Percentiles rank a stretch among this genome's conserved stretches.
phyloP scores from a whole-genome alignment of 1,140 invertebrate genomes.

The Habropoda laboriosa region DNA sequence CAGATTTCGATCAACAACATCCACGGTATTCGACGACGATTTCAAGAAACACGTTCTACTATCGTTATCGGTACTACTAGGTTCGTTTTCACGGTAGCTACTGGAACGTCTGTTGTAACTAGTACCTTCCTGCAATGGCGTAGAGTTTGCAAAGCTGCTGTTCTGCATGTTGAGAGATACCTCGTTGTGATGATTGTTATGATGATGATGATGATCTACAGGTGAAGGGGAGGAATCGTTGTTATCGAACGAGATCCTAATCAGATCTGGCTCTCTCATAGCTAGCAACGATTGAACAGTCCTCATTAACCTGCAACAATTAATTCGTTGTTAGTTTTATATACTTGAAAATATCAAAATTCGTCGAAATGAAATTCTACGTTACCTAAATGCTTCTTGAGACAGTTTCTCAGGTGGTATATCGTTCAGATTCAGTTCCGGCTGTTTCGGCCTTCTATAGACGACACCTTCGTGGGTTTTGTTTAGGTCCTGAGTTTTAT shows the following conservation, averaged over 20 bases:
- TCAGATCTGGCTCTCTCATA: constrained; percentile 85
- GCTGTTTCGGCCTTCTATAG: constrained; percentile 71
- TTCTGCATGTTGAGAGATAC: constrained; percentile 56
- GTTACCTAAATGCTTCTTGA: constrained; percentile 85
- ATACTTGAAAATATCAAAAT: too few species aligned
- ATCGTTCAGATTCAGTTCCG: constrained; percentile 78
- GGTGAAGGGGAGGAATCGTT: constrained; percentile 50
- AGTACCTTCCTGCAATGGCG: constrained; percentile 45
- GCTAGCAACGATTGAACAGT: constrained; percentile 86
- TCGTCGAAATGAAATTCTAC: too few species aligned
- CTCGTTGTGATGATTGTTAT: constrained; percentile 57
- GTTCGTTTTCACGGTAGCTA: constrained; percentile 53
- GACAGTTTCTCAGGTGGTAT: constrained; percentile 86
- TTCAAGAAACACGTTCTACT: constrained; percentile 44
- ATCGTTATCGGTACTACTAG: constrained; percentile 42
- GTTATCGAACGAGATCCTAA: constrained; percentile 74
- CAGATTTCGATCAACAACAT: constrained; percentile 38
- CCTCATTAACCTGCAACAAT: constrained; percentile 81
- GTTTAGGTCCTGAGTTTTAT: constrained; percentile 69
- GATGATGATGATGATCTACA: constrained; percentile 24
- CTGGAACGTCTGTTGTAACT: constrained; percentile 20
- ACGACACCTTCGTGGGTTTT: constrained; percentile 65
- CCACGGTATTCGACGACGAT: constrained; percentile 37
- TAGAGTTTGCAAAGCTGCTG: constrained; percentile 70
- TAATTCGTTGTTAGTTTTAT: too few species aligned